Base-by-base conservation (phyloP, 30 jellyfish, hydroid and myxozoan species). In the Aurelia sp. region DNA sequence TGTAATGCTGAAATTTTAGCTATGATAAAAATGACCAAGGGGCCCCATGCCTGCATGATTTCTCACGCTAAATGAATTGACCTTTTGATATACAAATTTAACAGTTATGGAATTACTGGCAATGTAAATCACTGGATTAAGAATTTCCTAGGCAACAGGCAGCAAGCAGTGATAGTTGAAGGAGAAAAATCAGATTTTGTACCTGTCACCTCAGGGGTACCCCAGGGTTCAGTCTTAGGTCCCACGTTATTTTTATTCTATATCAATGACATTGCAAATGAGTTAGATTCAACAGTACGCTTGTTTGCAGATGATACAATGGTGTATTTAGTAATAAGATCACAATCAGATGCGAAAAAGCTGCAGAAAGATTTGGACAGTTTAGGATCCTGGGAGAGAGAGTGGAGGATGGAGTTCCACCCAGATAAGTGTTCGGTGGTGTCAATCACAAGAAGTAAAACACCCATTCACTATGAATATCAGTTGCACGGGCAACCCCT, bases 221-320 rank as follows among this genome's bases (percentile, higher is more conserved):
- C 77, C 62, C 81, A 76, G 70, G 87, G 87, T 58, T 76, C 87
- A 35, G 87, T 52, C 87, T 59, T 76, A 37, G 82, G 87, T 51
- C n/a, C n/a, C n/a, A n/a, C n/a, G n/a, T n/a, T n/a, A n/a, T n/a
- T n/a, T n/a, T n/a, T n/a, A n/a, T n/a, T n/a, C n/a, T n/a, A n/a
- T n/a, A n/a, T n/a, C n/a, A n/a, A n/a, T n/a, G n/a, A n/a, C n/a
- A n/a, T n/a, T n/a, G n/a, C n/a, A n/a, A n/a, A n/a, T n/a, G n/a
- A n/a, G n/a, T n/a, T n/a, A n/a, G n/a, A n/a, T n/a, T n/a, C n/a
- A n/a, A n/a, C n/a, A n/a, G n/a, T n/a, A n/a, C n/a, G n/a, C n/a
- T n/a, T n/a, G n/a, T n/a, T n/a, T n/a, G n/a, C n/a, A n/a, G n/a
- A n/a, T n/a, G n/a, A n/a, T n/a, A n/a, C n/a, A n/a, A n/a, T n/a